Percentiles rank a stretch among this genome's conserved stretches.
phyloP scores from a whole-genome alignment of 2,797 vertebrate genomes.

The Platalea minor region DNA sequence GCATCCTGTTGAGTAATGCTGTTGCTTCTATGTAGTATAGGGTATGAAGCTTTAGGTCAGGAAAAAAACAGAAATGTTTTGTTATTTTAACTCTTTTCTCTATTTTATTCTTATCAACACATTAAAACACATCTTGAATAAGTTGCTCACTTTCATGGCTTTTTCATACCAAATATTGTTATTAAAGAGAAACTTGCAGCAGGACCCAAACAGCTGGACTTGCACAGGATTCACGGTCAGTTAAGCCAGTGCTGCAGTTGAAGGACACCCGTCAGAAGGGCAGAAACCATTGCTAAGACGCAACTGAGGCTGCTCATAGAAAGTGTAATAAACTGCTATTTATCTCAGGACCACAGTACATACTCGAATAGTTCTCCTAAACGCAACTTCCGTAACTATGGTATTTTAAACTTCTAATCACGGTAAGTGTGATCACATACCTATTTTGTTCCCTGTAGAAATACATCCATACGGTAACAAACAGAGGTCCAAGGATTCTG shows the following conservation, averaged over 20 bases:
- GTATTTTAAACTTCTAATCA: not conserved
- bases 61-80: not conserved
- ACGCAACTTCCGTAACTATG: not conserved
- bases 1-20: not conserved
- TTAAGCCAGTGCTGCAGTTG: not conserved
- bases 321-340: not conserved
- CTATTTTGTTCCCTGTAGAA: constrained; percentile 97
- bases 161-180: not conserved
- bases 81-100: not conserved
- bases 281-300: not conserved
- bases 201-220: not conserved
- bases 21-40: not conserved
- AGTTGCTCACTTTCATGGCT: not conserved
- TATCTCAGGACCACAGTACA: not conserved
- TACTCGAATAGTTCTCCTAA: not conserved
- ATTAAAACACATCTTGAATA: not conserved
- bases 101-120: not conserved
- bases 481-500: constrained; percentile 92
- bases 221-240: not conserved
- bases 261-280: not conserved
- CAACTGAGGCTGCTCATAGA: not conserved
- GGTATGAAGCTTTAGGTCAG: not conserved
- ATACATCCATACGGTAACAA: constrained; percentile 96
- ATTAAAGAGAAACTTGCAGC: not conserved
- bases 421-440: constrained; percentile 65